Base-by-base conservation (phyloP, 2,888 invertebrate species). In the Yponomeuta sedellus region DNA sequence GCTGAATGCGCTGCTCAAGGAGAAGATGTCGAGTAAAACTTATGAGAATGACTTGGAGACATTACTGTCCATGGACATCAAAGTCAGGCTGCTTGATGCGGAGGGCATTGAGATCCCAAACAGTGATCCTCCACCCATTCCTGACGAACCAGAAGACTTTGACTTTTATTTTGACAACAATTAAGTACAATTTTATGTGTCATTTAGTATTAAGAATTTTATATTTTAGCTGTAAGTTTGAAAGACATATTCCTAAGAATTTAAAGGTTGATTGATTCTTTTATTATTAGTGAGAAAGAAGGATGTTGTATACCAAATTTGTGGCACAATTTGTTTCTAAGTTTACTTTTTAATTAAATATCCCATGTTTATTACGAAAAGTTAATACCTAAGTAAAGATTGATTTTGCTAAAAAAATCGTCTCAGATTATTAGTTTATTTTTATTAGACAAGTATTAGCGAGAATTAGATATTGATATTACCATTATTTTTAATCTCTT, bases 61-160 rank as follows among this genome's bases (percentile, higher is more conserved):
- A 52, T 90, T 99, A 67, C 88, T 99, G 12, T 97, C 97, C 11
- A 98, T 99, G 97, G 99, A 99, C 81, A 97, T 99, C 66, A 98
- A 99, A 85, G 92, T 99, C 62, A 92, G 98, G 69, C 89, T 99
- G 67, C 90, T 99, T 68, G 98, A 99, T 85, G 97, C 98, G 0
- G 98, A 99, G 86, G 98, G 98, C 8, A 96, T 99, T 66, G 96
- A 96, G 71, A 98, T 98, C 76, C 98, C 98, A 0, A 96, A 97
- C 44, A 52, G 44, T 77, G 96, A 97, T 78, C 97, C 98, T 16
- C 99, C 98, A 3, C 94, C 95, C 61, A 95, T 99, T 77, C 98
- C 99, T 0, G 96, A 96, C 65, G 96, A 97, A 79, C 98, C 99
- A 5, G 95, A 97, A 73, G 97, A 98, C 88, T 98, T 97, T 84